Evolutionary conservation across 2,113 vertebrate genomes (phyloP).

Genomic region (Psilopsiagon aurifrons): DNA sequence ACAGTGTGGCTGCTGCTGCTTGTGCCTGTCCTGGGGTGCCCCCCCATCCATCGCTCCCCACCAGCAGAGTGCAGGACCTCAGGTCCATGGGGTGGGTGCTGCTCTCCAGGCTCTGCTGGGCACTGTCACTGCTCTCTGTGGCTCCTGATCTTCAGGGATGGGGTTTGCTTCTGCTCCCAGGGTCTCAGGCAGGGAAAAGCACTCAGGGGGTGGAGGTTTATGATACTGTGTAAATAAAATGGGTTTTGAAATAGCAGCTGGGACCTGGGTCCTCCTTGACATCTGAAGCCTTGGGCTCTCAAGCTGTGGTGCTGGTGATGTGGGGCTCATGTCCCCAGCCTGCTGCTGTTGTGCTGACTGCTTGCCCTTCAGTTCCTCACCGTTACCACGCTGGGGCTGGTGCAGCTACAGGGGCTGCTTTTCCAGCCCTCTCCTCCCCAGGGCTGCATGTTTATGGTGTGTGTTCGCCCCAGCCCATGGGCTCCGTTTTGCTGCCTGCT

Average conservation of each 20-base stretch:
- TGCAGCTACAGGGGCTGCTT: neutral
- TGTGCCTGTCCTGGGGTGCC: neutral
- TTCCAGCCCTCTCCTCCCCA: rapidly evolving
- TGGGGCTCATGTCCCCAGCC: neutral
- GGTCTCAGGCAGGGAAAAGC: neutral
- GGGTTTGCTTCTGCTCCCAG: neutral
- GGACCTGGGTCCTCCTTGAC: rapidly evolving
- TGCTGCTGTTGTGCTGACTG: neutral
- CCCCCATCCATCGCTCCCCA: neutral
- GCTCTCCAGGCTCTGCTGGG: neutral
- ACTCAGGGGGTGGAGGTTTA: neutral
- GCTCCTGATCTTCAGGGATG: neutral
- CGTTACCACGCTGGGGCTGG: neutral
- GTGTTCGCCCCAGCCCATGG: too few relatives aligned
- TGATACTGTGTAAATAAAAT: conserved; percentile 71
- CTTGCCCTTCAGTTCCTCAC: neutral
- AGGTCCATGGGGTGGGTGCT: neutral
- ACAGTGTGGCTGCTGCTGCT: too few relatives aligned
- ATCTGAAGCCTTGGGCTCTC: neutral
- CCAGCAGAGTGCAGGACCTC: neutral
- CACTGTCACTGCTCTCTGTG: rapidly evolving
- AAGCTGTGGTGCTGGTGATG: neutral
- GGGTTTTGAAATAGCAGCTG: neutral
- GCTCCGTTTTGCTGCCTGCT: neutral
- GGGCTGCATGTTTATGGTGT: neutral